These are phyloP conservation scores for Plectropomus leopardus DNA, from an alignment of 2,113 vertebrate species.

Conservation along the genomic window DNA sequence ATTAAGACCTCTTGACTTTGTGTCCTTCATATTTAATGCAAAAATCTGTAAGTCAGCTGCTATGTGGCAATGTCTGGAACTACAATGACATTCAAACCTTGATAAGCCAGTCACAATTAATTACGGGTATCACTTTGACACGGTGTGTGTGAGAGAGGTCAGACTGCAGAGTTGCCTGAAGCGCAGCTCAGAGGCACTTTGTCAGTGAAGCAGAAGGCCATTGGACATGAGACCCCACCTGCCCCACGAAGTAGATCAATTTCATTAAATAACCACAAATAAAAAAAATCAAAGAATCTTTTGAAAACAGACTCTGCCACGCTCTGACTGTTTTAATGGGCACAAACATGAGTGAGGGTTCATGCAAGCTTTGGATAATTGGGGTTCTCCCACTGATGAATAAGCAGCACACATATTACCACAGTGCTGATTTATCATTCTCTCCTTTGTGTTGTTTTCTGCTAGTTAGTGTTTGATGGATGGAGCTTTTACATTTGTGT, in stretches of 20 bases:
- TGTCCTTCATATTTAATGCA: not conserved
- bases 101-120: not conserved
- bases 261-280: not conserved
- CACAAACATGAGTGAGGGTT: slow-evolving; percentile 30
- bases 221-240: not conserved
- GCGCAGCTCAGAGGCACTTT: not conserved
- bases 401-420: slow-evolving; percentile 33
- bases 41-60: not conserved
- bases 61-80: not conserved
- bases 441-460: slow-evolving; percentile 60
- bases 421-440: slow-evolving; percentile 38
- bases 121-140: not conserved
- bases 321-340: slow-evolving; percentile 17
- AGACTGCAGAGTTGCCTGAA: not conserved
- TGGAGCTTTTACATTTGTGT: slow-evolving; percentile 47
- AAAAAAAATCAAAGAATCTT: not conserved
- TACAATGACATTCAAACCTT: not conserved
- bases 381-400: slow-evolving; percentile 46
- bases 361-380: slow-evolving; percentile 40
- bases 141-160: not conserved
- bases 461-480: slow-evolving; percentile 63
- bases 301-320: not conserved
- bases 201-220: not conserved
- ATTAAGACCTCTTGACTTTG: not conserved
- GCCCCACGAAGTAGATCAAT: not conserved